Percentiles rank a stretch among this genome's conserved stretches.
phyloP scores from a whole-genome alignment of 2,888 invertebrate genomes.

The Brenthis daphne region DNA sequence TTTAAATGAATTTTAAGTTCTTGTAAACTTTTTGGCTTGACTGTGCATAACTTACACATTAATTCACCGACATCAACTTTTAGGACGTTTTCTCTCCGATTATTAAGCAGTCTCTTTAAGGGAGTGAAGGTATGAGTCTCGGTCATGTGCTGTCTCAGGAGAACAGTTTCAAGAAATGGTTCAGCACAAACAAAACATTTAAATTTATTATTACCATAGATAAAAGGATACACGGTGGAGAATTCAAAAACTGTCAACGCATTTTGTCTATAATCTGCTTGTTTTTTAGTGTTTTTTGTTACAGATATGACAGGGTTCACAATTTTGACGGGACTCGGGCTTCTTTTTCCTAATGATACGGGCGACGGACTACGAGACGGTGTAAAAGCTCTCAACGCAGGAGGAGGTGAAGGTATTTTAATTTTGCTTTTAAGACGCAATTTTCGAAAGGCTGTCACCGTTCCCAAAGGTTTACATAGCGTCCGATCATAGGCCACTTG shows the following conservation, averaged over 20 bases:
- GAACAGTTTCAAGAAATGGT: slow-evolving; percentile 63
- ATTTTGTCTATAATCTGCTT: slow-evolving; percentile 63
- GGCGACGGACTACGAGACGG: slow-evolving; percentile 65
- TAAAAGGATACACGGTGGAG: slow-evolving; percentile 72
- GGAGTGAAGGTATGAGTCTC: slow-evolving; percentile 63
- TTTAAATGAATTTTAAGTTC: slow-evolving; percentile 67
- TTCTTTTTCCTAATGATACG: slow-evolving; percentile 42
- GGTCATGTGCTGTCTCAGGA: slow-evolving; percentile 64
- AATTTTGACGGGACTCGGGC: slow-evolving; percentile 36
- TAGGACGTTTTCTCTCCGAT: slow-evolving; percentile 65
- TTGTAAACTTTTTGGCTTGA: slow-evolving; percentile 51
- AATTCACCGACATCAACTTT: slow-evolving; percentile 72
- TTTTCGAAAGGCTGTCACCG: slow-evolving; percentile 64
- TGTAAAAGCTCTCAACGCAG: slow-evolving; percentile 40
- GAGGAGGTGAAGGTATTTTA: slow-evolving; percentile 33
- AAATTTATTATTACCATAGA: slow-evolving; percentile 73
- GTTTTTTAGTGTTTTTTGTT: slow-evolving; percentile 44
- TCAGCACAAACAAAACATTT: slow-evolving; percentile 74
- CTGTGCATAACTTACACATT: slow-evolving; percentile 63
- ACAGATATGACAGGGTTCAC: slow-evolving; percentile 18
- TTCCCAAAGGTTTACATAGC: slow-evolving; percentile 72
- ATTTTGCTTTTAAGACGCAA: slow-evolving; percentile 45
- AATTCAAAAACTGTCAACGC: slow-evolving; percentile 69
- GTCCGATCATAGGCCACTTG: slow-evolving; percentile 75
- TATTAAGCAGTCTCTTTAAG: slow-evolving; percentile 67